Evolutionary conservation across 2,113 vertebrate species (phyloP).

Genomic region (Pelobates fuscus): DNA sequence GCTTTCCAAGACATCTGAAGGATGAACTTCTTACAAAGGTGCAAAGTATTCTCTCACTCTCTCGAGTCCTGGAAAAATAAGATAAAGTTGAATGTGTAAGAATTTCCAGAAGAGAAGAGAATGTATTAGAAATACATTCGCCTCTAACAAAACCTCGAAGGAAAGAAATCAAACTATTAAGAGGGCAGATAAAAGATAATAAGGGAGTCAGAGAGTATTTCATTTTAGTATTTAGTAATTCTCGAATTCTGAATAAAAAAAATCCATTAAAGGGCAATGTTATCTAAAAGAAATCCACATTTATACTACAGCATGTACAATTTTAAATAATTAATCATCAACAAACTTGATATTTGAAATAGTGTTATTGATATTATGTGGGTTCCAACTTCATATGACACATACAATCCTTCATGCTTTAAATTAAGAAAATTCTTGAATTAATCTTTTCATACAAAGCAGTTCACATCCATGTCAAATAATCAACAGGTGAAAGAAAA

Average conservation of each 20-base stretch:
- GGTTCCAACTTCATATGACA: too few species aligned
- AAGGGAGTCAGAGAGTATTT: background rate
- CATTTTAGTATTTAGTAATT: constrained; percentile 17
- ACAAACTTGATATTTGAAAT: too few species aligned
- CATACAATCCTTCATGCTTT: too few species aligned
- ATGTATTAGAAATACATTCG: constrained; percentile 22
- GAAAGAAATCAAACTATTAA: constrained; percentile 39
- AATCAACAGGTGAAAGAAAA: too few species aligned
- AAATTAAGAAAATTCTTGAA: too few species aligned
- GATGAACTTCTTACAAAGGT: constrained; percentile 25
- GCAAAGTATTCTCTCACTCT: too few species aligned
- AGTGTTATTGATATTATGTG: too few species aligned
- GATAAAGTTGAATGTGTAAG: constrained; percentile 28
- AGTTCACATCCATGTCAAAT: too few species aligned
- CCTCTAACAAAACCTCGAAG: constrained; percentile 23
- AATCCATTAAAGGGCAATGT: constrained; percentile 16
- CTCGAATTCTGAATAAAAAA: background rate
- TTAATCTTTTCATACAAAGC: too few species aligned
- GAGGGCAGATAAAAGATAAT: constrained; percentile 22
- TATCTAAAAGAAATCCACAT: background rate
- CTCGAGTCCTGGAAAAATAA: constrained; percentile 17
- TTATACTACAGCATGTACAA: constrained; percentile 13
- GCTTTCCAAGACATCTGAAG: constrained; percentile 11
- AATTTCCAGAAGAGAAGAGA: constrained; percentile 15
- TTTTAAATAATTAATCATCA: too few species aligned